phyloP scores from a whole-genome alignment of 1,140 invertebrate genomes.

The Drosophila nebulosa region DNA sequence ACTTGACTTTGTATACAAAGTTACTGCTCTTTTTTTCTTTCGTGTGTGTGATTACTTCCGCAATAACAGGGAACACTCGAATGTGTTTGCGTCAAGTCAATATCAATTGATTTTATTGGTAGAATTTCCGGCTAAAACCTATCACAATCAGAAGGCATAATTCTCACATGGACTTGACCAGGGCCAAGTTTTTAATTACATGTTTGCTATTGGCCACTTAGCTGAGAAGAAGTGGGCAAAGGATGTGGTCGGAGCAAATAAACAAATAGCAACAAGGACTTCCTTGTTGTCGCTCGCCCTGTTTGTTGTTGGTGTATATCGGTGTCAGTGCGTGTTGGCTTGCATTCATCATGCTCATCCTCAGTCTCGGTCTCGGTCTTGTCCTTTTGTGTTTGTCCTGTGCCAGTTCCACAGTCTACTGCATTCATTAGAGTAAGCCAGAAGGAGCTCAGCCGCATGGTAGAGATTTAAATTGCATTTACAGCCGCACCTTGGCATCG shows the following conservation, averaged over 20 bases:
- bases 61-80: slow-evolving; percentile 53
- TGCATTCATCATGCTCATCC: slow-evolving; percentile 15
- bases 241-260: slow-evolving; percentile 10
- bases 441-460: slow-evolving; percentile 41
- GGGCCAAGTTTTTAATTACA: slow-evolving; percentile 67
- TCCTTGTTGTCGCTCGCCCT: slow-evolving; percentile 43
- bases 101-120: slow-evolving; percentile 50
- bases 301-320: slow-evolving; percentile 28
- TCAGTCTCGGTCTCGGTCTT: slow-evolving; percentile 3
- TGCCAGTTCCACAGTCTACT: slow-evolving; percentile 72
- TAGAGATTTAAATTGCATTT: slow-evolving; percentile 69
- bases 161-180: slow-evolving; percentile 35
- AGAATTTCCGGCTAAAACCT: slow-evolving; percentile 40
- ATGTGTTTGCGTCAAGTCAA: slow-evolving; percentile 46
- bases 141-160: slow-evolving; percentile 47
- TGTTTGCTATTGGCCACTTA: slow-evolving; percentile 60
- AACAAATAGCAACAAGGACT: slow-evolving; percentile 39
- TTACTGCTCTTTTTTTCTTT: slow-evolving; percentile 11
- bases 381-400: slow-evolving; percentile 62
- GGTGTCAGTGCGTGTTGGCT: slow-evolving; percentile 51
- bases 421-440: slow-evolving; percentile 74
- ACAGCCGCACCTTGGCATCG: slow-evolving; percentile 29
- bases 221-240: slow-evolving; percentile 19
- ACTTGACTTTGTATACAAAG: slow-evolving; percentile 27
- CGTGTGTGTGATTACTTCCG: slow-evolving; percentile 35